phyloP scores from a whole-genome alignment of 1,140 invertebrate species.

The Leptestheria dahalacensis region DNA sequence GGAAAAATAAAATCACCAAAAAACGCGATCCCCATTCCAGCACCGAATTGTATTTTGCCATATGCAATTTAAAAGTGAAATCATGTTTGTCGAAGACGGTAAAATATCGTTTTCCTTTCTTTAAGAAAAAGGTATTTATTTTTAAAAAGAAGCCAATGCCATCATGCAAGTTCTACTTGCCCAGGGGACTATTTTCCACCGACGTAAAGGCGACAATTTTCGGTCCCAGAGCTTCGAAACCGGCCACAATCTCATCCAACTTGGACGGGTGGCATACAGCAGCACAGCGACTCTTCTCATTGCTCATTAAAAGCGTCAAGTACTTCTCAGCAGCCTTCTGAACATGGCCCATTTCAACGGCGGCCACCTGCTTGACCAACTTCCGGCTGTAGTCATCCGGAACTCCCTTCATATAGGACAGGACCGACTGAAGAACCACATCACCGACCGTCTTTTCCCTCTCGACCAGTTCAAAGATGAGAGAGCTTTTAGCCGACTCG shows the following conservation, averaged over 20 bases:
- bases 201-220: conserved; percentile 32
- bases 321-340: conserved; percentile 48
- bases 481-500: conserved; percentile 64
- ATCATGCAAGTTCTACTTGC: conserved; percentile 22
- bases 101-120: neutral
- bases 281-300: conserved; percentile 39
- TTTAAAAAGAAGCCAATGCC: no score
- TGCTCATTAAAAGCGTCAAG: conserved; percentile 43
- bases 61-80: neutral
- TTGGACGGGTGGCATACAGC: conserved; percentile 63
- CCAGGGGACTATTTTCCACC: conserved; percentile 38
- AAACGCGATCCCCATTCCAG: no score
- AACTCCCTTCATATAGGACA: conserved; percentile 51
- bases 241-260: conserved; percentile 42
- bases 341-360: conserved; percentile 47
- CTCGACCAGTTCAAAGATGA: conserved; percentile 62
- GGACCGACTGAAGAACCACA: conserved; percentile 48
- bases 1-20: no score
- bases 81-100: neutral
- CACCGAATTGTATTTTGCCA: no score
- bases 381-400: conserved; percentile 52
- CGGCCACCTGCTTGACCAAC: conserved; percentile 46
- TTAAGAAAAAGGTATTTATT: neutral
- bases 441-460: conserved; percentile 58
- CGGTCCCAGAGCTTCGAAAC: conserved; percentile 40